phyloP scores from a whole-genome alignment of 1,140 invertebrate genomes.

The Condylostylus longicornis region DNA sequence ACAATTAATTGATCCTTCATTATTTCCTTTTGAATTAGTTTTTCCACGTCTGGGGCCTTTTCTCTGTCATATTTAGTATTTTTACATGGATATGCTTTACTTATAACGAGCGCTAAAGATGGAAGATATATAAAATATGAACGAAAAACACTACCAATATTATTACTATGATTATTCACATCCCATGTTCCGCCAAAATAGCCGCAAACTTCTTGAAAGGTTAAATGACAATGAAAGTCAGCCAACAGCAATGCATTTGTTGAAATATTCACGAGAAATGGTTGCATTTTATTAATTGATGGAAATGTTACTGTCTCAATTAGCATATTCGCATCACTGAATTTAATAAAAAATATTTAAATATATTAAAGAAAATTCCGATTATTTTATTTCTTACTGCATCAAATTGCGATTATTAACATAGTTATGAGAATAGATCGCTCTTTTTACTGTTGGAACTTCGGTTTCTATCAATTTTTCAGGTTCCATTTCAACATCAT shows the following conservation, averaged over 20 bases:
- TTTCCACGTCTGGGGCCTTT: constrained; percentile 53
- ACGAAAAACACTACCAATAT: neutral
- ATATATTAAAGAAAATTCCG: neutral
- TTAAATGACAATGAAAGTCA: constrained; percentile 88
- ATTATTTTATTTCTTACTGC: constrained; percentile 39
- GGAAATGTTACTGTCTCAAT: constrained; percentile 79
- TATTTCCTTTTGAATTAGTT: constrained; percentile 69
- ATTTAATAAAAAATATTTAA: neutral
- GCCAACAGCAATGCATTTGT: constrained; percentile 77
- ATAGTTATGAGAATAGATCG: constrained; percentile 51
- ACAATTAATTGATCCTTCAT: constrained; percentile 63
- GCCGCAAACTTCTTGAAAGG: constrained; percentile 80
- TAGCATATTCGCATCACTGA: constrained; percentile 71
- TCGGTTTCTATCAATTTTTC: constrained; percentile 41
- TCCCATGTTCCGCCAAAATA: constrained; percentile 92
- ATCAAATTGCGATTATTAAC: constrained; percentile 50
- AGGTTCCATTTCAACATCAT: constrained; percentile 31
- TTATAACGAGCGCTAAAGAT: constrained; percentile 62
- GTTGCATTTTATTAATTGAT: constrained; percentile 75
- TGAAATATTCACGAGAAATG: constrained; percentile 75
- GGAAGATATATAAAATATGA: neutral
- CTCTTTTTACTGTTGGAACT: constrained; percentile 39
- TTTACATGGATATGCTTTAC: constrained; percentile 77
- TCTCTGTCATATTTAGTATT: constrained; percentile 64
- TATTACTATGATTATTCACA: constrained; percentile 76